Percentiles rank a stretch among this genome's conserved stretches.
These are phyloP conservation scores for Agonopterix alstromeriana DNA, from an alignment of 2,888 invertebrate genomes.

Conservation along the genomic window DNA sequence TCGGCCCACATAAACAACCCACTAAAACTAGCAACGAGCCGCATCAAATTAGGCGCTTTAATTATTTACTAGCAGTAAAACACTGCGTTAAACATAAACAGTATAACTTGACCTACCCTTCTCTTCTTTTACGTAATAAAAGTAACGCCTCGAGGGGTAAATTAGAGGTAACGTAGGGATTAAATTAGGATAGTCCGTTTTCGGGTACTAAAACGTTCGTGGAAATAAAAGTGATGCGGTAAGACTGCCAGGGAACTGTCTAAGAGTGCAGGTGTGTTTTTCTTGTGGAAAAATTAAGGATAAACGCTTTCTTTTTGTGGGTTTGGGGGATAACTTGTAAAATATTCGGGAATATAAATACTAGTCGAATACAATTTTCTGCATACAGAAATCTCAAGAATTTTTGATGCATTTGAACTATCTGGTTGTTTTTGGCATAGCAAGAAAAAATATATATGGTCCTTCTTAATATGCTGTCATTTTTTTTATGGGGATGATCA, in stretches of 20 bases:
- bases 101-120: constrained; percentile 43
- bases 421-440: too few species aligned
- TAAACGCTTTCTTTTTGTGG: constrained; percentile 14
- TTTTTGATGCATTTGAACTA: too few species aligned
- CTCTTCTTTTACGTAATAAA: constrained; percentile 21
- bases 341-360: too few species aligned
- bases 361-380: too few species aligned
- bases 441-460: too few species aligned
- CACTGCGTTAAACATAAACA: constrained; percentile 49
- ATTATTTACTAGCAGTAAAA: constrained; percentile 74
- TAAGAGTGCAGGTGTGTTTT: constrained; percentile 59
- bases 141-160: constrained; percentile 16
- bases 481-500: too few species aligned
- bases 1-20: constrained; percentile 53
- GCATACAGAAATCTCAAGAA: too few species aligned
- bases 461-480: too few species aligned
- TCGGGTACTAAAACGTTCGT: constrained; percentile 50
- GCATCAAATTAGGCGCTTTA: constrained; percentile 72
- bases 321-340: too few species aligned
- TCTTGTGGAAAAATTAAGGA: constrained; percentile 32
- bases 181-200: constrained; percentile 48
- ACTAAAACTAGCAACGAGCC: constrained; percentile 42
- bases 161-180: constrained; percentile 37
- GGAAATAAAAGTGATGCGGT: constrained; percentile 62
- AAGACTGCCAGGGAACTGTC: constrained; percentile 22